Conservation (phyloP, 2,113 vertebrate species). For the Gyps fulvus region DNA sequence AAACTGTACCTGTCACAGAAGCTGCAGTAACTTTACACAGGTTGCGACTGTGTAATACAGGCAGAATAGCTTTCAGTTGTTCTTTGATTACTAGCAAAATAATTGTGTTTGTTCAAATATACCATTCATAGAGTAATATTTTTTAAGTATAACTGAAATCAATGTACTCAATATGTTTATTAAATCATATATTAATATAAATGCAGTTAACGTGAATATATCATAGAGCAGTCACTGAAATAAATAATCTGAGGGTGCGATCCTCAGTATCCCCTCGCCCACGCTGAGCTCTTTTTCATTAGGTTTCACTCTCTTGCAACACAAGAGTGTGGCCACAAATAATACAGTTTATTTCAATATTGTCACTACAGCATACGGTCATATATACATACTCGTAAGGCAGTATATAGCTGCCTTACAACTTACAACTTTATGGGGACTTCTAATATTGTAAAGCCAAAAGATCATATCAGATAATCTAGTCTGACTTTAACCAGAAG, state of each 20-base stretch:
- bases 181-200: not conserved
- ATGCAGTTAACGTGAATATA: not conserved
- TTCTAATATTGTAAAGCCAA: not conserved
- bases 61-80: not conserved
- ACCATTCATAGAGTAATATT: not conserved
- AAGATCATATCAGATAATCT: not conserved
- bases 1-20: not conserved
- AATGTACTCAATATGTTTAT: not conserved
- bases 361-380: not conserved
- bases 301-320: not conserved
- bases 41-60: not conserved
- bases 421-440: not conserved
- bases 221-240: not conserved
- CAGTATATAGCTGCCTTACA: not conserved
- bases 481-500: not conserved
- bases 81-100: not conserved
- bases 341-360: not conserved
- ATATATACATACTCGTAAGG: not conserved
- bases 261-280: not conserved
- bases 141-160: not conserved
- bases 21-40: not conserved
- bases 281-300: not conserved
- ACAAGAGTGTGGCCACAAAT: not conserved
- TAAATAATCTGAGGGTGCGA: not conserved
- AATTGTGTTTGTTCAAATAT: not conserved